These are phyloP conservation scores for Sparus aurata DNA, from an alignment of 2,797 vertebrate species.

Conservation along the genomic window DNA sequence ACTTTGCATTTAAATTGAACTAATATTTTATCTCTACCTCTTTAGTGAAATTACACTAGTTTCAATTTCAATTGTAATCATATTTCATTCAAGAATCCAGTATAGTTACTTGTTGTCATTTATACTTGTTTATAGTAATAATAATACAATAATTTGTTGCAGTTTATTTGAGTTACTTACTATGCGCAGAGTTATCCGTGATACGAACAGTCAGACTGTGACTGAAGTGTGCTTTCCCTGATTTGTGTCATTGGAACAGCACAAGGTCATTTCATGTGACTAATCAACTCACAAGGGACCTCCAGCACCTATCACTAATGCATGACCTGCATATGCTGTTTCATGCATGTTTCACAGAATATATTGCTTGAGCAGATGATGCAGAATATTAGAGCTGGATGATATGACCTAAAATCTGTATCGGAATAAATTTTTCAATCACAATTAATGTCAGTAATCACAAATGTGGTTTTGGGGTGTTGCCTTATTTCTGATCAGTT, in stretches of 20 bases:
- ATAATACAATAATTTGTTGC: not conserved
- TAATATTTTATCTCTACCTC: conserved; percentile 30
- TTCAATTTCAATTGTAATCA: conserved; percentile 3
- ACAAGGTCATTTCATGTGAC: conserved; percentile 65
- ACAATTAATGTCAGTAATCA: not conserved
- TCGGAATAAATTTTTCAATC: not conserved
- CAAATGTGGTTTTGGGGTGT: not conserved
- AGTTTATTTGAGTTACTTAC: conserved; percentile 6
- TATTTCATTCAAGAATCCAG: not conserved
- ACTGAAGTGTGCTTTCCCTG: conserved; percentile 28
- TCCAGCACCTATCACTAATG: conserved; percentile 60
- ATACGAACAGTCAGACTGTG: conserved; percentile 16
- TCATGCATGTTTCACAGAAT: conserved; percentile 64
- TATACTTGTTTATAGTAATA: not conserved
- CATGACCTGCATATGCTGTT: conserved; percentile 66
- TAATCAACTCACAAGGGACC: conserved; percentile 49
- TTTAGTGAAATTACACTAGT: not conserved
- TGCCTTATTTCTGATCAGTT: not conserved
- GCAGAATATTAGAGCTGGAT: conserved; percentile 12
- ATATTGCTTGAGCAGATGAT: conserved; percentile 21
- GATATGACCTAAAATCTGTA: conserved; percentile 8
- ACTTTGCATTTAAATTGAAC: conserved; percentile 12
- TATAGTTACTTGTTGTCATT: conserved; percentile 1
- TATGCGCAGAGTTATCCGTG: not conserved
- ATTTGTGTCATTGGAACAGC: conserved; percentile 61